Conservation (phyloP, 1,140 invertebrate genomes). For the Plectrocnemia conspersa region DNA sequence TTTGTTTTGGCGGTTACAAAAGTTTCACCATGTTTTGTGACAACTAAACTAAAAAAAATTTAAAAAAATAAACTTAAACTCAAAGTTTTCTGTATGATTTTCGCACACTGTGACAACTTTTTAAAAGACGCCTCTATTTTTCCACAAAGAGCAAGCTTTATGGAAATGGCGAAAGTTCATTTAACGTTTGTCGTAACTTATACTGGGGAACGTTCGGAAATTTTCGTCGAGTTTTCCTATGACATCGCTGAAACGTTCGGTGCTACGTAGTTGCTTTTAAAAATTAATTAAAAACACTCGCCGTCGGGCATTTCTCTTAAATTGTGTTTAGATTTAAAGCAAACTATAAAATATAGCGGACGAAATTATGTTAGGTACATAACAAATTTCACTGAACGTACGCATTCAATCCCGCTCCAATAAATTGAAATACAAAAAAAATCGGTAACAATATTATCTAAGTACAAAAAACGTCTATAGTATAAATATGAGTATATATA, state of each 20-base stretch:
- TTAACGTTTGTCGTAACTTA: conserved; percentile 17
- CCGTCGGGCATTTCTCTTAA: no score
- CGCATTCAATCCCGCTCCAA: no score
- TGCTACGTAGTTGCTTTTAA: not conserved
- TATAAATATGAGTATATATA: no score
- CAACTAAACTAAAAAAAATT: not conserved
- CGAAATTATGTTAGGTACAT: no score
- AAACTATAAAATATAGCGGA: no score
- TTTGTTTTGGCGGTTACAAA: not conserved
- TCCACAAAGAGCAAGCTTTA: conserved; percentile 32
- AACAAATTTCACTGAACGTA: no score
- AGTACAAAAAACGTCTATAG: no score
- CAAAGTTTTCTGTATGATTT: conserved; percentile 25
- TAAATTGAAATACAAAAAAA: no score
- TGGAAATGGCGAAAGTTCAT: conserved; percentile 32
- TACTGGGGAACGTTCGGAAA: conserved; percentile 16
- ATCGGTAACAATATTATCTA: no score
- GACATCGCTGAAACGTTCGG: no score
- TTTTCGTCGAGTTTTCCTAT: no score
- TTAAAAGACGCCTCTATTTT: conserved; percentile 23
- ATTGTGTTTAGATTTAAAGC: no score
- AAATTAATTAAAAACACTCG: not conserved
- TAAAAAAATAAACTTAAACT: conserved; percentile 17
- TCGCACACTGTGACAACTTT: conserved; percentile 19
- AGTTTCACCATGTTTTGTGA: not conserved